Evolutionary conservation across 2,113 vertebrate species (phyloP).

Genomic region (Engystomops pustulosus): DNA sequence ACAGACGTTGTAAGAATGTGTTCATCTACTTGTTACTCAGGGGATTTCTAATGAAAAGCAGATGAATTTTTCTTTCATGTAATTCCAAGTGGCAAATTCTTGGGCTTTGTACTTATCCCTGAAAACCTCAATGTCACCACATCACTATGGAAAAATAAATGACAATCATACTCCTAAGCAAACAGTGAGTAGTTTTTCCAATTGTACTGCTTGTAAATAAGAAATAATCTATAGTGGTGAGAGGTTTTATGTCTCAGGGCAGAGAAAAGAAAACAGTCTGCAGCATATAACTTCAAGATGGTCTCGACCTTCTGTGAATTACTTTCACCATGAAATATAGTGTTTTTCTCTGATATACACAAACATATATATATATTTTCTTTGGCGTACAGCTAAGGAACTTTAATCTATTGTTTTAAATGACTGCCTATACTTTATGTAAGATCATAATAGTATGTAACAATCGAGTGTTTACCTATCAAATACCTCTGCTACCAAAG

Average conservation of each 20-base stretch:
- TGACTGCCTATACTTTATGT: no score
- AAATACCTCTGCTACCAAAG: no score
- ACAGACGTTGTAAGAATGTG: constrained; percentile 45
- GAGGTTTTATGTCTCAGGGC: neutral
- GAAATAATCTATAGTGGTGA: constrained; percentile 2
- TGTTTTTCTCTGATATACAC: no score
- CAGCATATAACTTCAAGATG: neutral
- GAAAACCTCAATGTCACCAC: constrained; percentile 46
- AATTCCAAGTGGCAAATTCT: constrained; percentile 51
- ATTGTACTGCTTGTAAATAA: constrained; percentile 3
- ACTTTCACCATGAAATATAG: no score
- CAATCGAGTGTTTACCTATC: no score
- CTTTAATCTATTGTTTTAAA: no score
- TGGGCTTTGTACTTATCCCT: constrained; percentile 28
- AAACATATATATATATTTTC: no score
- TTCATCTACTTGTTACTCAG: constrained; percentile 28
- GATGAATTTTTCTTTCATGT: constrained; percentile 51
- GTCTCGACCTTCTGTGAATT: neutral
- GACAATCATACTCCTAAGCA: constrained; percentile 27
- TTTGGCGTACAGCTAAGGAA: no score
- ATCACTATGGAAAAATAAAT: constrained; percentile 45
- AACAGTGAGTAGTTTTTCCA: neutral
- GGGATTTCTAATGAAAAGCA: constrained; percentile 44
- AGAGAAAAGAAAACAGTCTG: constrained; percentile 15
- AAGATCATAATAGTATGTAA: no score